Base-by-base conservation (phyloP, 2,888 invertebrate species). In the Diogma glabrata region DNA sequence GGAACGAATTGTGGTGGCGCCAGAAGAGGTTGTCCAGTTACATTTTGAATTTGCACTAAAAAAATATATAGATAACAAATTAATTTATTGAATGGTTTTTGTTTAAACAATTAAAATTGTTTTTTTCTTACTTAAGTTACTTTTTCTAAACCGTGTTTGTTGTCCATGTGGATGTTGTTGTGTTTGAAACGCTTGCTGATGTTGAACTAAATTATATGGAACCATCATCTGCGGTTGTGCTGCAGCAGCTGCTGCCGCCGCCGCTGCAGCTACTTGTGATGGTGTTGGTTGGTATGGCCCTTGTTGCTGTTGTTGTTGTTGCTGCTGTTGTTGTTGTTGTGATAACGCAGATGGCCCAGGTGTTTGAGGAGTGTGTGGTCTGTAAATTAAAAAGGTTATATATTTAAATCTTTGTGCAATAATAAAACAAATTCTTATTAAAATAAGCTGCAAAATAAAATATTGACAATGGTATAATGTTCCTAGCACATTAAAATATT, bases 281-380 rank as follows among this genome's bases (percentile, higher is more conserved):
- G 50, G 58, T 24, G 55, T 55, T 36, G 55, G 54, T 43, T 57
- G 58, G 47, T 56, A 52, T 30, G 24, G 54, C 49, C 46, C 47
- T 53, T 16, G 57, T 52, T 23, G 56, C 49, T 45, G 55, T 14
- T 57, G 58, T 54, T 52, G 59, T 16, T 50, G 54, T 9, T 53
- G 53, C 17, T 55, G 55, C 20, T 57, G 57, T 23, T 55, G 57
- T 24, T 53, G 54, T 24, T 52, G 51, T 51, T 53, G 51, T 28
- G 49, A 20, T 17, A 26, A 12, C 2, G 75, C 61, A n/a, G 64
- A 58, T 14, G 64, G 64, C 51, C 67, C 66, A 22, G 88, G 88
- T 28, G 89, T 89, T 67, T 87, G 87, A 26, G 90, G 89, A 38
- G 90, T 90, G 66, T 89, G 89, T 30, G 90, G 89, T 20, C 36